A percentile compares a stretch with the other conserved stretches of the same genome.
These are phyloP conservation scores for Montifringilla adamsi DNA, from an alignment of 2,113 vertebrate species.

Conservation along the genomic window DNA sequence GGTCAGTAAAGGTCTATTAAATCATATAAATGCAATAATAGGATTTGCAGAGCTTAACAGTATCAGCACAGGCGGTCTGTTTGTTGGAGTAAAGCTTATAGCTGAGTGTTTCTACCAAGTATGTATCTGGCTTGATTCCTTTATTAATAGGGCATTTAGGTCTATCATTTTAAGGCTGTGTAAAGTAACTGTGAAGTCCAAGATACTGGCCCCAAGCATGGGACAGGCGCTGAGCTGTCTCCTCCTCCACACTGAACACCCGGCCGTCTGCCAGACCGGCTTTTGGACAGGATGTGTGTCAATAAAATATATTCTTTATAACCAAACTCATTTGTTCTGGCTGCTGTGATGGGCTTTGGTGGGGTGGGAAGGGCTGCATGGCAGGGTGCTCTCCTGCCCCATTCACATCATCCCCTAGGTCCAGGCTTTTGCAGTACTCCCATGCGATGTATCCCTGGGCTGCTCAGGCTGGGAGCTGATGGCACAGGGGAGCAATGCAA, in stretches of 20 bases:
- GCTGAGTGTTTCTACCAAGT: not conserved
- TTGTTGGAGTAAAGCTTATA: not conserved
- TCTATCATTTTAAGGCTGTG: not conserved
- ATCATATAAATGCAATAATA: not conserved
- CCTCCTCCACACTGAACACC: not conserved
- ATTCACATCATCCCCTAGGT: not conserved
- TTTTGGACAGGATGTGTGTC: not conserved
- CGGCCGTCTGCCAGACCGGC: accelerated
- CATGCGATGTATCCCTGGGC: accelerated
- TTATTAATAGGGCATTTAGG: not conserved
- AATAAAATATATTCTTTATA: slow-evolving; percentile 42
- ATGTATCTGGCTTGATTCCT: not conserved
- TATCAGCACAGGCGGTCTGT: not conserved
- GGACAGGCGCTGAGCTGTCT: not conserved
- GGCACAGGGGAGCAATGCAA: accelerated
- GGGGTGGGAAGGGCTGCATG: not conserved
- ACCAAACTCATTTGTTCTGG: not conserved
- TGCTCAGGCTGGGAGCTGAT: not conserved
- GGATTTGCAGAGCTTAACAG: slow-evolving; percentile 6
- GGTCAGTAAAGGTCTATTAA: slow-evolving; percentile 38
- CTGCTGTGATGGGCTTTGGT: not conserved
- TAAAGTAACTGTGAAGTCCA: slow-evolving; percentile 57
- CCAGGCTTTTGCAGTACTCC: not conserved
- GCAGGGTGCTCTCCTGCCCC: not conserved
- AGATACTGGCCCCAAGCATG: accelerated